phyloP scores from a whole-genome alignment of 2,113 vertebrate species.

The Poecilia latipinna region DNA sequence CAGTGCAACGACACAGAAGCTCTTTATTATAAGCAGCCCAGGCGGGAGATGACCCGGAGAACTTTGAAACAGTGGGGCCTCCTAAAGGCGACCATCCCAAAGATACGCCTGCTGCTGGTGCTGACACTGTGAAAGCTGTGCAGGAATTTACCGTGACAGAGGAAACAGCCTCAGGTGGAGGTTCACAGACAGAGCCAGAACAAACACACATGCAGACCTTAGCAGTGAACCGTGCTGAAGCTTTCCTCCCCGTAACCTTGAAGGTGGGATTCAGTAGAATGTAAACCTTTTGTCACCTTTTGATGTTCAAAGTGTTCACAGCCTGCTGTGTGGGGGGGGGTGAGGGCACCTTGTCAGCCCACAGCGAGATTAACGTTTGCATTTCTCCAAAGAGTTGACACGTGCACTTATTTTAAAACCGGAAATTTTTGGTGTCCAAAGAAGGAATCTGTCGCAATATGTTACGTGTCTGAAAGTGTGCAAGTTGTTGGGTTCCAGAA shows the following conservation, averaged over 20 bases:
- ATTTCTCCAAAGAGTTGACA: constrained; percentile 29
- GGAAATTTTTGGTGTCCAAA: background rate
- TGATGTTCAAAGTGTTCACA: constrained; percentile 62
- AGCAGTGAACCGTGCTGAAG: constrained; percentile 68
- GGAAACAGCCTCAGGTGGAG: constrained; percentile 75
- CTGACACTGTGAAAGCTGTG: constrained; percentile 61
- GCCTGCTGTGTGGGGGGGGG: constrained; percentile 11
- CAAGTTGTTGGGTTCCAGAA: constrained; percentile 50
- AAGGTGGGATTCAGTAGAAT: constrained; percentile 58
- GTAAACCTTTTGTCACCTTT: constrained; percentile 62
- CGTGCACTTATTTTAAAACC: background rate
- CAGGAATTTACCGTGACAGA: constrained; percentile 76
- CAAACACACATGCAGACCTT: constrained; percentile 45
- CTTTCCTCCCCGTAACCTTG: constrained; percentile 66
- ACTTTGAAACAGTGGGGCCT: constrained; percentile 63
- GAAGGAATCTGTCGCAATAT: background rate
- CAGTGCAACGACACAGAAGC: constrained; percentile 64
- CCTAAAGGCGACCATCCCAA: constrained; percentile 69
- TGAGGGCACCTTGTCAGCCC: constrained; percentile 48
- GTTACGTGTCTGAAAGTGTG: constrained; percentile 2
- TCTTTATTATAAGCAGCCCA: constrained; percentile 70
- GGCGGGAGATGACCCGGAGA: constrained; percentile 56
- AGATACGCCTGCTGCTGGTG: constrained; percentile 49
- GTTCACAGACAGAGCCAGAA: constrained; percentile 49
- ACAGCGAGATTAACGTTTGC: constrained; percentile 46